Conservation (phyloP, 1,140 invertebrate species). For the Pemphigus obesinymphae region DNA sequence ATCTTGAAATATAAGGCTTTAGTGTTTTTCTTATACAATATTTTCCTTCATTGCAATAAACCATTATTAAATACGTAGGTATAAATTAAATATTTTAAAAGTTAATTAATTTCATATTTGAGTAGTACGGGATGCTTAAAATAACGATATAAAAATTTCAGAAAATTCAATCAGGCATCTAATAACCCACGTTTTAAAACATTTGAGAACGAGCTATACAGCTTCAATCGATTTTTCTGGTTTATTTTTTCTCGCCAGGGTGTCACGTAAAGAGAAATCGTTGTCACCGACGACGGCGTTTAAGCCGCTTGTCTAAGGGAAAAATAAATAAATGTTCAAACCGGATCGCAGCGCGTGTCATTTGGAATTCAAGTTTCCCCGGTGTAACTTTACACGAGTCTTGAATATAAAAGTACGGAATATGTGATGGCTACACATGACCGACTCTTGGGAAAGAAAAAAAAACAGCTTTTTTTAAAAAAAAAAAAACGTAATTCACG, state of each 20-base stretch:
- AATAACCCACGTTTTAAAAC: background rate
- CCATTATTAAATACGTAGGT: background rate
- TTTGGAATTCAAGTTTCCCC: background rate
- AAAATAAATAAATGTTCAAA: conserved; percentile 27
- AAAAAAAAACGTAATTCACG: background rate
- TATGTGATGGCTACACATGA: conserved; percentile 11
- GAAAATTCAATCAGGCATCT: background rate
- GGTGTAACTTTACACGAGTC: conserved; percentile 16
- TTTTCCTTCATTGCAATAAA: background rate
- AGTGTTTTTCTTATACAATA: too few species aligned
- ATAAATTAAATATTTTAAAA: background rate
- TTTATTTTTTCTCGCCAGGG: background rate
- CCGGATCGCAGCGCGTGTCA: conserved; percentile 29
- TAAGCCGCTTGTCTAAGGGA: conserved; percentile 1
- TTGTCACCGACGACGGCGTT: background rate
- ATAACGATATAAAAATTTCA: background rate
- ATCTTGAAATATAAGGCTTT: background rate
- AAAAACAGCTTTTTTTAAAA: conserved; percentile 2
- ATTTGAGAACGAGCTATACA: background rate
- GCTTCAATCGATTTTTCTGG: background rate
- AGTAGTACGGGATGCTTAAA: background rate
- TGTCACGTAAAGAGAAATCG: conserved; percentile 27
- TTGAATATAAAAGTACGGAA: conserved; percentile 14
- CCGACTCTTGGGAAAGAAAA: background rate
- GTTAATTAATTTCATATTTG: background rate